These are phyloP conservation scores for Eupsilia transversa DNA, from an alignment of 2,888 invertebrate genomes.

Conservation along the genomic window DNA sequence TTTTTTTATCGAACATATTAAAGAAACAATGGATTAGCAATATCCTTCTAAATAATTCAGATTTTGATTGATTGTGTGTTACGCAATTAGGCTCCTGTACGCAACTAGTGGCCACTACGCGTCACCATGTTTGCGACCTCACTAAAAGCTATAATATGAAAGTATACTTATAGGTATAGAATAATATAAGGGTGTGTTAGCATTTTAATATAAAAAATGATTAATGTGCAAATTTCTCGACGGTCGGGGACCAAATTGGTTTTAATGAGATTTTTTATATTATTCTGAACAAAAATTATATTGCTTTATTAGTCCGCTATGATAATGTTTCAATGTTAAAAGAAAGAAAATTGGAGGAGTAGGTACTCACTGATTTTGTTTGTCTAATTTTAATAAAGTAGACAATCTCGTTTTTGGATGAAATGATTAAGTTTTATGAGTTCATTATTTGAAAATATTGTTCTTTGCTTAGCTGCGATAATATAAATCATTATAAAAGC, in stretches of 20 bases:
- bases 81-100: neutral
- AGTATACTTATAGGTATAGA: conserved; percentile 10
- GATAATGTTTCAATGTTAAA: conserved; percentile 40
- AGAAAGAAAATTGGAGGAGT: conserved; percentile 3
- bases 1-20: no score
- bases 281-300: conserved; percentile 37
- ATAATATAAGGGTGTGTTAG: conserved; percentile 32
- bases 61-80: no score
- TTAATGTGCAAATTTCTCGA: conserved; percentile 69
- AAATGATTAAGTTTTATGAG: neutral
- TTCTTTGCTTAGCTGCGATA: neutral
- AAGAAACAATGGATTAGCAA: no score
- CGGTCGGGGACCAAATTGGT: conserved; percentile 58
- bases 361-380: conserved; percentile 2
- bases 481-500: neutral
- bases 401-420: neutral
- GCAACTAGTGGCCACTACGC: neutral
- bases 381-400: conserved; percentile 13
- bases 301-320: conserved; percentile 47
- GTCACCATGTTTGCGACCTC: neutral
- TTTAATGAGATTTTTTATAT: conserved; percentile 65
- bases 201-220: conserved; percentile 68
- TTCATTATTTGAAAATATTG: neutral
- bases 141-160: conserved; percentile 24
- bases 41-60: no score